phyloP scores from a whole-genome alignment of 2,797 vertebrate genomes.

The Enteromius paludinosus region DNA sequence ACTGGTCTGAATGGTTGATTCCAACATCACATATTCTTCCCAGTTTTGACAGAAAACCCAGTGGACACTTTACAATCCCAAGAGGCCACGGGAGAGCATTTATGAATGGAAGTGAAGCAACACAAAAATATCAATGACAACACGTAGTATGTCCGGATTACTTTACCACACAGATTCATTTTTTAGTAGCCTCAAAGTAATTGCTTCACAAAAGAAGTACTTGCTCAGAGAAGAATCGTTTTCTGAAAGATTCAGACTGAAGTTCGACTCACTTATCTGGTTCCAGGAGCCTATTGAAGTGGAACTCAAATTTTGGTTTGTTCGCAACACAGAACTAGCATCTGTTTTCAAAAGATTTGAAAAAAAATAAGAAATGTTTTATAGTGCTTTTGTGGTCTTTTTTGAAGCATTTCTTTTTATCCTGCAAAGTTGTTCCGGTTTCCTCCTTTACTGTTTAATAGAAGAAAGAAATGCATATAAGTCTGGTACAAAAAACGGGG shows the following conservation, averaged over 20 bases:
- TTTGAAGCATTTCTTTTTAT: not conserved
- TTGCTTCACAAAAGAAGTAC: not conserved
- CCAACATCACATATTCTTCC: not conserved
- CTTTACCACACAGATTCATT: not conserved
- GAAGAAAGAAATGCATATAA: not conserved
- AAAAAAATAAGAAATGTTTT: not conserved
- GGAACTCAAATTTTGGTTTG: not conserved
- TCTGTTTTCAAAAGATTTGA: not conserved
- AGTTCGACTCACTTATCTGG: not conserved
- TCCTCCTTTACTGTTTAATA: not conserved
- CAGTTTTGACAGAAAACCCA: not conserved
- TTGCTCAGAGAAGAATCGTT: not conserved
- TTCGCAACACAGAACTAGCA: not conserved
- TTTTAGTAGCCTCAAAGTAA: not conserved
- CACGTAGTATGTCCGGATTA: not conserved
- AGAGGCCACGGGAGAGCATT: not conserved
- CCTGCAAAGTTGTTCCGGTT: not conserved
- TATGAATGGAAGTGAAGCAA: not conserved
- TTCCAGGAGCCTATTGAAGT: not conserved
- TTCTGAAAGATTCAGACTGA: not conserved
- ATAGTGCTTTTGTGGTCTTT: not conserved
- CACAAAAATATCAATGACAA: not conserved
- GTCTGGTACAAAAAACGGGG: too few relatives aligned
- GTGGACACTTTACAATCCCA: not conserved
- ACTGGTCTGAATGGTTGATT: not conserved